Evolutionary conservation across 2,113 vertebrate genomes (phyloP).

Genomic region (Chaetorhynchus papuensis): DNA sequence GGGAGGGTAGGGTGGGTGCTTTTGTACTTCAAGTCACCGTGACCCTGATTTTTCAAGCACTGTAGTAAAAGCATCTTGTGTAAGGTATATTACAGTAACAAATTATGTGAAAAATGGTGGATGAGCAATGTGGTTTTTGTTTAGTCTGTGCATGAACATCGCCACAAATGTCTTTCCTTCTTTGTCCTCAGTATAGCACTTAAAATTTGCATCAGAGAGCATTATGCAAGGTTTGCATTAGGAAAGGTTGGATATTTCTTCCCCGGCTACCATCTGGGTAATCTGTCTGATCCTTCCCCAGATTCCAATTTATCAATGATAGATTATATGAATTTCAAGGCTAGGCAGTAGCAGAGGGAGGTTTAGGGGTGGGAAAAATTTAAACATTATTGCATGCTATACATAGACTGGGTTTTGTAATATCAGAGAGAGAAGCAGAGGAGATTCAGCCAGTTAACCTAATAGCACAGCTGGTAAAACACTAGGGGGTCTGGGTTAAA

Average conservation of each 20-base stretch:
- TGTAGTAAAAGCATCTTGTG: not conserved
- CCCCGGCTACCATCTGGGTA: slow-evolving; percentile 38
- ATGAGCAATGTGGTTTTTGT: not conserved
- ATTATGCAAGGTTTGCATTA: slow-evolving; percentile 6
- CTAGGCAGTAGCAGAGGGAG: slow-evolving; percentile 37
- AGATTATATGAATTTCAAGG: slow-evolving; percentile 54
- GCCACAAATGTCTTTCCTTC: not conserved
- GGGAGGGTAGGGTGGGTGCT: not conserved
- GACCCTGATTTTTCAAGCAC: not conserved
- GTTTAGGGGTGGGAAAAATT: slow-evolving; percentile 8
- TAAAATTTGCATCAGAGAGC: slow-evolving; percentile 15
- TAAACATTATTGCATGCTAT: slow-evolving; percentile 25
- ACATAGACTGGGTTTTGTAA: not conserved
- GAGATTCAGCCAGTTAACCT: slow-evolving; percentile 60
- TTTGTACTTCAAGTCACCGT: not conserved
- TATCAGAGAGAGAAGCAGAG: slow-evolving; percentile 14
- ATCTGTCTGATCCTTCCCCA: slow-evolving; percentile 54
- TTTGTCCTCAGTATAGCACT: not conserved
- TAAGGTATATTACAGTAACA: not conserved
- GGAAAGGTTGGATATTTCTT: slow-evolving; percentile 30
- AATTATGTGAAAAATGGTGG: not conserved
- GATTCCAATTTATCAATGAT: slow-evolving; percentile 59
- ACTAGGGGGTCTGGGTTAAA: slow-evolving; percentile 56
- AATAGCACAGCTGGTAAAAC: slow-evolving; percentile 69
- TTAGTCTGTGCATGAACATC: not conserved